Percentiles rank a stretch among this genome's conserved stretches.
phyloP scores from a whole-genome alignment of 2,113 vertebrate genomes.

The Cheilinus undulatus region DNA sequence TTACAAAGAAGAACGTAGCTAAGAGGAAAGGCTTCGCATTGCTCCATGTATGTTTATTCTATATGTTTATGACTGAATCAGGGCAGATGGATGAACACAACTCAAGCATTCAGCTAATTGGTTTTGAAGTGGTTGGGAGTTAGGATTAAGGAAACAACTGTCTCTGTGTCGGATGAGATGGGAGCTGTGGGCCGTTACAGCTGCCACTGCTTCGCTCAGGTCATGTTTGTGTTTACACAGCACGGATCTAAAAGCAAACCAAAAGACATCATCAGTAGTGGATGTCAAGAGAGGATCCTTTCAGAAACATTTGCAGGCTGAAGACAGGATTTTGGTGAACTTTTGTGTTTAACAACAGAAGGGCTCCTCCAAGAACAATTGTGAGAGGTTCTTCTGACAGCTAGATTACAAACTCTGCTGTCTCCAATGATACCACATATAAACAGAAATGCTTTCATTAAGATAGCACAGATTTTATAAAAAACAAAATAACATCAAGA shows the following conservation, averaged over 20 bases:
- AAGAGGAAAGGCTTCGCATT: constrained; percentile 25
- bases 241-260: constrained; percentile 73
- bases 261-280: constrained; percentile 58
- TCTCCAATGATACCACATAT: no score
- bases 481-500: no score
- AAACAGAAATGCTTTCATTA: no score
- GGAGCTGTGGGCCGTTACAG: constrained; percentile 55
- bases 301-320: neutral
- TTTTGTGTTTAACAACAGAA: no score
- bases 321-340: neutral
- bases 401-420: no score
- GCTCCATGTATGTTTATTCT: constrained; percentile 64
- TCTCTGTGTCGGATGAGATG: constrained; percentile 40
- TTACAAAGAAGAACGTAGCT: constrained; percentile 53
- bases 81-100: constrained; percentile 66
- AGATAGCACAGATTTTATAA: no score
- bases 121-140: constrained; percentile 68
- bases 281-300: neutral
- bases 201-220: constrained; percentile 49
- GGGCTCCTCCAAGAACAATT: no score
- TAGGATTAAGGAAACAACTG: constrained; percentile 63
- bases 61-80: constrained; percentile 76
- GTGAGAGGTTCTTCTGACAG: no score
- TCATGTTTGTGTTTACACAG: constrained; percentile 71
- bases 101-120: constrained; percentile 73